Evolutionary conservation across 2,888 invertebrate genomes (phyloP).

Genomic region (Metellina segmentata): DNA sequence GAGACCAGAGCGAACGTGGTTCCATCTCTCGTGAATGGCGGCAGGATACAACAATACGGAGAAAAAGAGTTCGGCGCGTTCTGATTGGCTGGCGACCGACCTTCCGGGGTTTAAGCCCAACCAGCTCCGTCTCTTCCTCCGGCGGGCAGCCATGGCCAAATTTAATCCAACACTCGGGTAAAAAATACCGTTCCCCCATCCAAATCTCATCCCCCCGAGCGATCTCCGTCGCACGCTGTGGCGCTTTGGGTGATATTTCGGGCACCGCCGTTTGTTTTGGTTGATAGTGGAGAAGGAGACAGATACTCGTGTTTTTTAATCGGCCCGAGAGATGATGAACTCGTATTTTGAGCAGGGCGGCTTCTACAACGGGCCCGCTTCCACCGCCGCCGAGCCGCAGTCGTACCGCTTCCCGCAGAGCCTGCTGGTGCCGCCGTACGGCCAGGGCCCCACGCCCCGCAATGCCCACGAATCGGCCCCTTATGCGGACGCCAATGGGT

Average conservation of each 20-base stretch:
- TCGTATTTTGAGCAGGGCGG: constrained; percentile 97
- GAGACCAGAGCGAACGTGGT: constrained; percentile 50
- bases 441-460: constrained; percentile 66
- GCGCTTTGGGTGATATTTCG: constrained; percentile 47
- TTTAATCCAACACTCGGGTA: constrained; percentile 73
- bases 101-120: constrained; percentile 74
- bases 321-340: constrained; percentile 86
- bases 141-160: constrained; percentile 70
- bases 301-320: background rate
- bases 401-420: constrained; percentile 91
- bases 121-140: constrained; percentile 65
- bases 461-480: constrained; percentile 71
- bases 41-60: constrained; percentile 71
- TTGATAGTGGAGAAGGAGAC: constrained; percentile 8
- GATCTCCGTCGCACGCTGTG: background rate
- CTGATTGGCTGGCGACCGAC: constrained; percentile 70
- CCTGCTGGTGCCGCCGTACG: constrained; percentile 88
- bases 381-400: constrained; percentile 88
- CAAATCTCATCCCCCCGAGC: background rate
- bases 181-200: constrained; percentile 58
- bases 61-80: constrained; percentile 73
- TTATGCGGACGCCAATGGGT: constrained; percentile 66
- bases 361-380: constrained; percentile 91
- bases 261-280: constrained; percentile 32
- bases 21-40: constrained; percentile 70